Base-by-base conservation (phyloP, 2,888 invertebrate genomes). In the Calameuta filiformis region DNA sequence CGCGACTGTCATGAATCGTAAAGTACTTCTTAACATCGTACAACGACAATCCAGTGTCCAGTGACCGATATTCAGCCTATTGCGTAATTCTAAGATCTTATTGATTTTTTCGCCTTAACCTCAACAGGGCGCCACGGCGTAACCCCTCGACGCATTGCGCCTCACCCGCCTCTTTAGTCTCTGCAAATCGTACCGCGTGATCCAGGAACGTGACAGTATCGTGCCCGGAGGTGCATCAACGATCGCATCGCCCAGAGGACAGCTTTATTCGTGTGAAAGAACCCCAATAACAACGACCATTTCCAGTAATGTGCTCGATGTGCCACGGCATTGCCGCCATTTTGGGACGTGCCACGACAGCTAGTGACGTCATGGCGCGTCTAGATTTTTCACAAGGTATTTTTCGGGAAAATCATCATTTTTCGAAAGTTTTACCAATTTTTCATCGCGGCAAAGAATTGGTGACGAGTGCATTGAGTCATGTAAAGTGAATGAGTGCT, bases 41-140 rank as follows among this genome's bases (percentile, higher is more conserved):
- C 9, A 23, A 23, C 9, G 56, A 56, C 56, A 56, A 56, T 56
- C 23, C 23, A 40, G 40, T 40, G 15, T 40, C 15, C 15, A 56
- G 56, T 56, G 56, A 56, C 56, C 23, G 9, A 56, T 56, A 56
- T 56, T 1, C 56, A 56, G 56, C 56, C 56, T 56, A 56, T 56
- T 56, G 56, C 56, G 23, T 56, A 56, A 56, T 56, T 56, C 2
- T 56, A 23, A 56, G 23, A 9, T 6, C 71, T 23, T 77, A 77
- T 77, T 77, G 77, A 77, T 77, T 77, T 77, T 69, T 69, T 23
- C 33, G 33, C 71, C 77, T 75, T 77, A 77, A 77, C 77, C 77
- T 77, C 77, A 77, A 56, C 56, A 2, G 56, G 9, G 56, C 23
- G 23, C 9, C 56, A 56, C 56, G 56, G 56, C 56, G 56, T 56